Evolutionary conservation across 1,140 invertebrate genomes (phyloP).

Genomic region (Pseudoatta argentina): DNA sequence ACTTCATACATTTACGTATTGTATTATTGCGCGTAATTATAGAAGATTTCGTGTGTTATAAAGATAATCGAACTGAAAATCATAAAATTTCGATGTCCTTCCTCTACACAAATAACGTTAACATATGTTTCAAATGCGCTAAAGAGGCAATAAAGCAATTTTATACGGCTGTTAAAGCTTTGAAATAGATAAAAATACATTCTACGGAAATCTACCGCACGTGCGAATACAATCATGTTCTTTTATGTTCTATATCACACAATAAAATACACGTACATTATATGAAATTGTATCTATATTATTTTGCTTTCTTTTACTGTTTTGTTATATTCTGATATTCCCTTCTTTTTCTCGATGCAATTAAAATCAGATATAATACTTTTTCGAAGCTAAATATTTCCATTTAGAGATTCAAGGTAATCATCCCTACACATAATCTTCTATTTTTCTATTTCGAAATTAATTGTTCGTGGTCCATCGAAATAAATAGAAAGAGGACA

Average conservation of each 20-base stretch:
- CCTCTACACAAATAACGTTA: constrained; percentile 3
- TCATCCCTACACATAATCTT: background rate
- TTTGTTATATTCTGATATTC: background rate
- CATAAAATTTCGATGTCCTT: constrained; percentile 26
- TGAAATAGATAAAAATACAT: constrained; percentile 51
- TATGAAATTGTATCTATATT: constrained; percentile 36
- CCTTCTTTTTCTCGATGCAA: background rate
- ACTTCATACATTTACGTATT: constrained; percentile 7
- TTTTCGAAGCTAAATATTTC: background rate
- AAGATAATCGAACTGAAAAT: background rate
- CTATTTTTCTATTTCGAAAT: constrained; percentile 35
- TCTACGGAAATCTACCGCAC: constrained; percentile 5
- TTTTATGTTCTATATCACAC: constrained; percentile 42
- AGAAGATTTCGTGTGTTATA: background rate
- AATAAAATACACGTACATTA: constrained; percentile 22
- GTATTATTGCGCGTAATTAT: constrained; percentile 30
- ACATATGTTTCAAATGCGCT: constrained; percentile 14
- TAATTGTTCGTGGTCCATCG: constrained; percentile 12
- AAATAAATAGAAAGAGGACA: constrained; percentile 18
- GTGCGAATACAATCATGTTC: background rate
- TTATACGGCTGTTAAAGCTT: constrained; percentile 36
- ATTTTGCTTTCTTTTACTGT: constrained; percentile 11
- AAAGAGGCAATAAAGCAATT: constrained; percentile 45
- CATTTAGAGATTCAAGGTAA: constrained; percentile 6
- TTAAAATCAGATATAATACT: background rate